Evolutionary conservation across 1,140 invertebrate species (phyloP), one percentile per base, ranked within the genome.

Genomic region (Eulimnadia texana): DNA sequence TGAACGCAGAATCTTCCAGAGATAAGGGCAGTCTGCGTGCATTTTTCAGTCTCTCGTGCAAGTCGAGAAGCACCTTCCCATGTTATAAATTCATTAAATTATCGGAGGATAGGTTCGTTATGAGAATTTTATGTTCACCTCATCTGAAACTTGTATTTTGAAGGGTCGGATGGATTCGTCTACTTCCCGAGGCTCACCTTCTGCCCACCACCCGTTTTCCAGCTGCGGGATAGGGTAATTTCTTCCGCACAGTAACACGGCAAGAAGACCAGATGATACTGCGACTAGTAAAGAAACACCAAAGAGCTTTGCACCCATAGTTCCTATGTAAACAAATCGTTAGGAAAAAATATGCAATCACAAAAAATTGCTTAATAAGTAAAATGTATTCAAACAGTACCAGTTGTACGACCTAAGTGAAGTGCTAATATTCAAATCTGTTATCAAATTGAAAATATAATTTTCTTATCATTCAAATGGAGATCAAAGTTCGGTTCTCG

Each of bases 1-100:
- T 71, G 64, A 90, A 90, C 50, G 79, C 78, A 2, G 79, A 72
- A 20, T 79, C 82, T 70, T 87, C 66, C 1, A 85, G 80, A 11
- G 75, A 73, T 27, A 75, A 74, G 10, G 83, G 74, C n/a, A n/a
- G n/a, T 22, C 74, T 69, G 10, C 77, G 69, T 33, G 79, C 73
- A 25, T 76, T 71, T 57, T 77, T 72, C 1, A 88, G 70, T 54
- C 83, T 73, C 1, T 71, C 62, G 67, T 80, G 78, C 0, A 88
- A 72, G 66, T 86, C 82, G 58, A 74, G 70, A 19, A 84, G 71
- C 57, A 80, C 70, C 82, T 84, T 66, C 24, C 69, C 71, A 56
- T 53, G 2, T 25, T 53, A 20, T 20, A 49, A 28, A 51, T 3
- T 22, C 23, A 16, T 33, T 25, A 3, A 51, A 50, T 56, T 3